phyloP scores from a whole-genome alignment of 2,113 vertebrate species.

The Zosterops japonicus region DNA sequence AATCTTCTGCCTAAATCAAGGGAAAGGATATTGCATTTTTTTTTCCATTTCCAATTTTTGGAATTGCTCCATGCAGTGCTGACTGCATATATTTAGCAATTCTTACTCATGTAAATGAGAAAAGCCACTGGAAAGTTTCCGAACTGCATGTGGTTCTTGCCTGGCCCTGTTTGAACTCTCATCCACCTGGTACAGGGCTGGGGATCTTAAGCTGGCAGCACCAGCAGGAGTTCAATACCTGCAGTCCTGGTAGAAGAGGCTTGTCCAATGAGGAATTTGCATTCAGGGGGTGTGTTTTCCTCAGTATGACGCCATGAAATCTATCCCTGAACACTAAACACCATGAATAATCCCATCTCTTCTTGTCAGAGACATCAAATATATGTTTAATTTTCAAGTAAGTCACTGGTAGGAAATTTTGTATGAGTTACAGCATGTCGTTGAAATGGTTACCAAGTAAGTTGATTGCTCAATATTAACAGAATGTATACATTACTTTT shows the following conservation, averaged over 20 bases:
- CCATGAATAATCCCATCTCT: neutral
- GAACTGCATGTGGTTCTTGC: neutral
- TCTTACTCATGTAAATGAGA: neutral
- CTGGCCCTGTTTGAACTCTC: neutral
- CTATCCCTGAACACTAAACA: neutral
- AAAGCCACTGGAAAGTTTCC: slow-evolving; percentile 1
- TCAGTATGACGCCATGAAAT: neutral
- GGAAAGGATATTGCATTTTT: slow-evolving; percentile 42
- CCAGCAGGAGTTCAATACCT: neutral
- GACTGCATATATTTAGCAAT: slow-evolving; percentile 31
- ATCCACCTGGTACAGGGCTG: neutral
- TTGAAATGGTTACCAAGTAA: neutral
- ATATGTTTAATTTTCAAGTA: neutral
- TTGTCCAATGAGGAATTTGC: neutral
- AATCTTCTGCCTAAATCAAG: slow-evolving; percentile 30
- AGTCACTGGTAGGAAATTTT: neutral
- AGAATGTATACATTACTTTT: neutral
- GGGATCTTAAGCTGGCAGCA: neutral
- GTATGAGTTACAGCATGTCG: neutral
- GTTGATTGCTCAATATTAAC: neutral
- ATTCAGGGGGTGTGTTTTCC: neutral
- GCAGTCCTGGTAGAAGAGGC: neutral
- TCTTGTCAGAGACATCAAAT: neutral
- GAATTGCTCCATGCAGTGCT: slow-evolving; percentile 15
- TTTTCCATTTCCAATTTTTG: too few relatives aligned